phyloP scores from a whole-genome alignment of 2,797 vertebrate genomes.

The Parambassis ranga region DNA sequence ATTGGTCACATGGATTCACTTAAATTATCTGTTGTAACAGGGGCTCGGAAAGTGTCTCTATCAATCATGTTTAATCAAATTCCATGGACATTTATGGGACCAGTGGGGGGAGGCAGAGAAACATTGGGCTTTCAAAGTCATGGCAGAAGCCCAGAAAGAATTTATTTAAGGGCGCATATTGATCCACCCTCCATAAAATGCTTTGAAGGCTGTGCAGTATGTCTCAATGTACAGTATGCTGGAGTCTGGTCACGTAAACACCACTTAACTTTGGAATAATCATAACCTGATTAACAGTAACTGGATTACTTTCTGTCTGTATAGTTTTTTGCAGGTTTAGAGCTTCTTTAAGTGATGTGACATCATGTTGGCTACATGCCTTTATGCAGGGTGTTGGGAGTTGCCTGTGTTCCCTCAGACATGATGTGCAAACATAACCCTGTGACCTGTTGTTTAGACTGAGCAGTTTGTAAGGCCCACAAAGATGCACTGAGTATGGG shows the following conservation, averaged over 20 bases:
- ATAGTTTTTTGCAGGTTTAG: background rate
- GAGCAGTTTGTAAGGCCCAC: background rate
- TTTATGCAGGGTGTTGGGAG: too few species aligned
- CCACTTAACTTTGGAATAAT: background rate
- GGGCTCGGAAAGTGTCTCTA: constrained; percentile 51
- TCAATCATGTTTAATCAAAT: constrained; percentile 78
- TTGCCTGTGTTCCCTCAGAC: too few species aligned
- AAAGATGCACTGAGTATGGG: background rate
- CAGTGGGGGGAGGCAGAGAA: constrained; percentile 57
- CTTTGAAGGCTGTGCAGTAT: constrained; percentile 38
- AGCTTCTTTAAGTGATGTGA: background rate
- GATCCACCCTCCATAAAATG: constrained; percentile 54
- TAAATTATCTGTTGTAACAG: constrained; percentile 35
- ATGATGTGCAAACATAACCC: too few species aligned
- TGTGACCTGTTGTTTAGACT: background rate
- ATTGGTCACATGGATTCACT: constrained; percentile 40
- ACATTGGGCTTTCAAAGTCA: constrained; percentile 37
- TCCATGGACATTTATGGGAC: constrained; percentile 70
- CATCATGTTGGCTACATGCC: too few species aligned
- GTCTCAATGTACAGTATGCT: background rate
- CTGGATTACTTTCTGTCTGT: background rate
- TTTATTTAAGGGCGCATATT: constrained; percentile 54
- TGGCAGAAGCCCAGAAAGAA: constrained; percentile 63
- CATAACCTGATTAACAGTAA: constrained; percentile 2
- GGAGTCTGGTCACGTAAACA: background rate